Percentiles rank a stretch among this genome's conserved stretches.
These are phyloP conservation scores for Acromyrmex heyeri DNA, from an alignment of 1,140 invertebrate genomes.

Conservation along the genomic window DNA sequence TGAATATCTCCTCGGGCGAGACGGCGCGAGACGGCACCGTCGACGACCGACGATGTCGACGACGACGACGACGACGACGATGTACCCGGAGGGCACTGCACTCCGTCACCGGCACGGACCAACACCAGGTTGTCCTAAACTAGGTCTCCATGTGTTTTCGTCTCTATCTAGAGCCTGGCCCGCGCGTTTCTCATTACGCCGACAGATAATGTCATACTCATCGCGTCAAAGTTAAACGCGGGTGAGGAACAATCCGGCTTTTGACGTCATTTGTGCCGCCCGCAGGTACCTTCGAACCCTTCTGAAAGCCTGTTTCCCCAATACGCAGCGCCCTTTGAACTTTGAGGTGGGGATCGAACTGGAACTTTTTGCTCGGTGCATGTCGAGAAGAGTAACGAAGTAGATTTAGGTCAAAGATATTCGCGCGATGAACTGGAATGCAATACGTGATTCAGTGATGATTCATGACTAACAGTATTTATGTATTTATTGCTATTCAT, in stretches of 20 bases:
- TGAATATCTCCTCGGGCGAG: slow-evolving; percentile 78
- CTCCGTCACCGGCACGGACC: slow-evolving; percentile 54
- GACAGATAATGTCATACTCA: slow-evolving; percentile 33
- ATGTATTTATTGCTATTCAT: neutral
- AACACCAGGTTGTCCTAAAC: slow-evolving; percentile 5
- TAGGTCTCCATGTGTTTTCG: neutral
- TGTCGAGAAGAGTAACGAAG: neutral
- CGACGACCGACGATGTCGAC: slow-evolving; percentile 53
- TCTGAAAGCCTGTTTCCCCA: neutral
- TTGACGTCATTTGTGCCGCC: slow-evolving; percentile 4
- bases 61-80: slow-evolving; percentile 53
- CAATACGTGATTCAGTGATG: neutral
- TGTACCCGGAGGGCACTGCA: slow-evolving; percentile 74
- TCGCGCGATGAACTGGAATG: neutral
- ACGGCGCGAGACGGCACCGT: slow-evolving; percentile 52
- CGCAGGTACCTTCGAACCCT: neutral
- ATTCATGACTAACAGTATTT: slow-evolving; percentile 6
- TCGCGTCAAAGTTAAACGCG: slow-evolving; percentile 38
- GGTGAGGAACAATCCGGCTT: slow-evolving; percentile 32
- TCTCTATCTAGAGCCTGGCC: neutral
- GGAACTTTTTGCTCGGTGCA: neutral
- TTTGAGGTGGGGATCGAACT: neutral
- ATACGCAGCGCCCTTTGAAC: slow-evolving; percentile 34
- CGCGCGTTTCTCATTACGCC: slow-evolving; percentile 35
- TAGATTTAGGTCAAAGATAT: slow-evolving; percentile 41